A percentile compares a stretch with the other conserved stretches of the same genome.
These are phyloP conservation scores for Polyploca ridens DNA, from an alignment of 2,888 invertebrate species.

Conservation along the genomic window DNA sequence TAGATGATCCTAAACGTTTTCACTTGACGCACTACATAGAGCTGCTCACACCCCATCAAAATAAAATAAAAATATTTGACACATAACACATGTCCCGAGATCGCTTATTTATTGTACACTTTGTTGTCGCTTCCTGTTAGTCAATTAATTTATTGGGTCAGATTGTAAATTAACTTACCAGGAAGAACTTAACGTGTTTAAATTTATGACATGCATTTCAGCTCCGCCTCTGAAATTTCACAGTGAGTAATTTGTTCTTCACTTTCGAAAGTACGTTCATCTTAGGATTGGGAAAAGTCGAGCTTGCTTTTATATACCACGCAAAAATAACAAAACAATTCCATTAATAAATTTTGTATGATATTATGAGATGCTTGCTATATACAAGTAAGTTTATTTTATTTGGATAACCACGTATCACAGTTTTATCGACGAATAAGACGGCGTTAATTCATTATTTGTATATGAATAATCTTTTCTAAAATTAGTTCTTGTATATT, in stretches of 20 bases:
- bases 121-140: constrained; percentile 70
- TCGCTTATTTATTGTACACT: constrained; percentile 75
- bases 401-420: neutral
- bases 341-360: neutral
- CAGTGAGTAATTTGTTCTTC: neutral
- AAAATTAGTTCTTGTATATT: neutral
- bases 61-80: constrained; percentile 60
- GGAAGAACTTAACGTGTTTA: constrained; percentile 67
- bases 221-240: neutral
- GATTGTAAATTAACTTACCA: constrained; percentile 71
- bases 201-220: constrained; percentile 51
- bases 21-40: constrained; percentile 58
- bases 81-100: constrained; percentile 61
- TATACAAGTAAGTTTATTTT: neutral
- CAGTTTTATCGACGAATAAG: neutral
- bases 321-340: neutral
- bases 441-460: neutral
- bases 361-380: neutral
- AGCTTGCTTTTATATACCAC: neutral
- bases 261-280: neutral
- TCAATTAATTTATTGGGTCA: constrained; percentile 77
- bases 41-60: constrained; percentile 58
- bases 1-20: constrained; percentile 71
- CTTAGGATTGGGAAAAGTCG: neutral
- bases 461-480: too few relatives aligned